These are phyloP conservation scores for Anguilla marmorata DNA, from an alignment of 2,797 vertebrate genomes.

Conservation along the genomic window DNA sequence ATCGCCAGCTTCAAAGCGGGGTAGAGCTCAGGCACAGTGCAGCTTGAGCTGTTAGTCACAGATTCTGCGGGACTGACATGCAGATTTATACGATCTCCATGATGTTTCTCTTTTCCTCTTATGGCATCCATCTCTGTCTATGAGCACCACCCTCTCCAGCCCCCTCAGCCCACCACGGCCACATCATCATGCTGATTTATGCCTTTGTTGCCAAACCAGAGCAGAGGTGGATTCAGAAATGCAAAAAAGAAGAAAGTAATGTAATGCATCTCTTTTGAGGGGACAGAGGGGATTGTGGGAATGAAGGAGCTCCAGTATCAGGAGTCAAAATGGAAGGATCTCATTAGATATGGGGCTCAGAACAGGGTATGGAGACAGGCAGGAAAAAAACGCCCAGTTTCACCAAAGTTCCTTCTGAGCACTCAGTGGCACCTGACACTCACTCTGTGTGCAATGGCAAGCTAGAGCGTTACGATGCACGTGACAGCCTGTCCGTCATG, in stretches of 20 bases:
- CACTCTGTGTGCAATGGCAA: background rate
- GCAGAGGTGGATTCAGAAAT: background rate
- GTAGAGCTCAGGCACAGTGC: background rate
- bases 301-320: background rate
- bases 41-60: background rate
- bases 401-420: background rate
- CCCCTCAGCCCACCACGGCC: background rate
- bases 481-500: background rate
- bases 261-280: background rate
- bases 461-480: background rate
- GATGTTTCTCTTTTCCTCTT: slow-evolving; percentile 13
- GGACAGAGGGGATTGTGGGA: background rate
- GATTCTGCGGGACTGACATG: background rate
- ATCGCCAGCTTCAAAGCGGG: background rate
- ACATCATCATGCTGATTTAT: slow-evolving; percentile 18
- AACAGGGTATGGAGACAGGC: background rate
- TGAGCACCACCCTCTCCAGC: background rate
- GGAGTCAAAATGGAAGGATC: background rate
- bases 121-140: slow-evolving; percentile 7
- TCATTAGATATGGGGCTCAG: slow-evolving; percentile 12
- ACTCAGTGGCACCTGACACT: background rate
- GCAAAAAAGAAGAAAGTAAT: background rate
- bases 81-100: slow-evolving; percentile 6
- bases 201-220: background rate
- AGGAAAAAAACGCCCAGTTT: background rate